phyloP scores from a whole-genome alignment of 2,888 invertebrate species.

The Parnassius mnemosyne region DNA sequence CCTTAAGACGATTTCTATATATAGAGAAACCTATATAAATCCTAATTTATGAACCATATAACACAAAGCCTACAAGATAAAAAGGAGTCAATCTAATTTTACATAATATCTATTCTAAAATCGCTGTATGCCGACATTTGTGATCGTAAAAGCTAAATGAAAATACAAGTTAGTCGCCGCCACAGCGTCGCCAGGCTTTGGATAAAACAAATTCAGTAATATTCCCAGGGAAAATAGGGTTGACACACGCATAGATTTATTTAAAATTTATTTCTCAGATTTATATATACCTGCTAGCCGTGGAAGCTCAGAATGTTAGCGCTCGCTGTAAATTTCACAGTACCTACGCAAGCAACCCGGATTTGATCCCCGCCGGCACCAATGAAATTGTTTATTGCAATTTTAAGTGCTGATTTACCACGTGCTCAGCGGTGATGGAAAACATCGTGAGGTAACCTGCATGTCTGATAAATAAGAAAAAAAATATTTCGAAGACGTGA shows the following conservation, averaged over 20 bases:
- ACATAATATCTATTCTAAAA: constrained; percentile 12
- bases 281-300: no score
- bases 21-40: constrained; percentile 27
- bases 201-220: constrained; percentile 44
- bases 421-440: no score
- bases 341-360: no score
- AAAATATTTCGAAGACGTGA: no score
- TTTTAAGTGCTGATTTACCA: no score
- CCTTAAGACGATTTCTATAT: constrained; percentile 13
- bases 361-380: no score
- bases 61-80: constrained; percentile 29
- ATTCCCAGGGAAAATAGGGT: constrained; percentile 29
- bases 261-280: no score
- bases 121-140: constrained; percentile 43
- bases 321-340: no score
- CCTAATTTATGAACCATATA: constrained; percentile 30
- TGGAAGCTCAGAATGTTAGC: no score
- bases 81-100: constrained; percentile 7
- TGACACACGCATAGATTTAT: constrained; percentile 25
- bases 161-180: constrained; percentile 45
- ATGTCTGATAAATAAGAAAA: no score
- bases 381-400: no score
- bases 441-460: no score
- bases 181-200: constrained; percentile 36
- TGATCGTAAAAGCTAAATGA: constrained; percentile 61